Base-by-base conservation (phyloP, 2,113 vertebrate genomes). In the Chlamydotis undulata region DNA sequence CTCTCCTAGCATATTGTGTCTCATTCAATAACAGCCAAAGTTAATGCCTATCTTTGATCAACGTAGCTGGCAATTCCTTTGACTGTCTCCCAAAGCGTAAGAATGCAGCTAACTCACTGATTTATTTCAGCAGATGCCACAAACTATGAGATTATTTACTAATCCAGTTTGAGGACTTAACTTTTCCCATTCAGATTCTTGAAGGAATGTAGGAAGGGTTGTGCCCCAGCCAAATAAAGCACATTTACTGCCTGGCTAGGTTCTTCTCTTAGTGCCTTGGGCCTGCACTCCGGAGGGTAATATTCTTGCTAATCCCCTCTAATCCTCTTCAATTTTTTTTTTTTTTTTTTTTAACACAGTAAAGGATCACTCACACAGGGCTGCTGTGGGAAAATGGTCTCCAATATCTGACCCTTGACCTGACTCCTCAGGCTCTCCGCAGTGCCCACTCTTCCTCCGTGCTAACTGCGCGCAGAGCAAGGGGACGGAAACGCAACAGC, bases 331-430 rank as follows among this genome's bases (percentile, higher is more conserved):
- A 81, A 96, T 95, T 86, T 75, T 86, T 89, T 91, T 90, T 86
- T 90, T 87, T 97, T 96, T 97, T 94, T 83, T 95, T 97, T 96
- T 95, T 82, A 97, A 97, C 97, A 98, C 97, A 98, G 97, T 97
- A 95, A 97, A 97, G 97, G 97, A 98, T 98, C 97, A 97, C 96
- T 98, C 97, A 50, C 96, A 98, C 94, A 95, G 97, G 97, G 96
- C 89, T 39, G 93, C 96, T 98, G 97, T 97, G 97, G 97, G 98
- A 98, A 98, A 98, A 98, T 96, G 97, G 98, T 98, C 98, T 98
- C 97, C 98, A 94, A 97, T 98, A 98, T 98, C 98, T 98, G 98
- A 98, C 98, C 98, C 98, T 96, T 99, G 98, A 97, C 98, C 98
- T 92, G 97, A 97, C 97, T 98, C 98, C 98, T 98, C 97, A 96